Conservation (phyloP, 2,113 vertebrate genomes). For the Struthidea cinerea region DNA sequence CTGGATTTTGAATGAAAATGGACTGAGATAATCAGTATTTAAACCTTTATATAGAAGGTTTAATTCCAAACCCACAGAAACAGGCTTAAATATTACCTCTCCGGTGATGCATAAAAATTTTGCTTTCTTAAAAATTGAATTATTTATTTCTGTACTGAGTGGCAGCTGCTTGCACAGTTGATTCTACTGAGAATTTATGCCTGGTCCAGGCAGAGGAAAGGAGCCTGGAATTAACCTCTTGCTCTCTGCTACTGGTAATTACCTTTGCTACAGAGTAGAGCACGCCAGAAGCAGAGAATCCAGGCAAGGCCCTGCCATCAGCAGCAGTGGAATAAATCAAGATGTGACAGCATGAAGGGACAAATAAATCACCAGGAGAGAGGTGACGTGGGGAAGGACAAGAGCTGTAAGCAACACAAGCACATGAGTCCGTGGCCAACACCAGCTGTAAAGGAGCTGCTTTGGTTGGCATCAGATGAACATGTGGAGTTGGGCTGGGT, state of each 20-base stretch:
- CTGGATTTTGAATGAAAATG: not conserved
- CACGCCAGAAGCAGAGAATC: not conserved
- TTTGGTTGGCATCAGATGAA: not conserved
- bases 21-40: not conserved
- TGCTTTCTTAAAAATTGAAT: not conserved
- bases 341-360: not conserved
- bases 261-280: not conserved
- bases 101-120: not conserved
- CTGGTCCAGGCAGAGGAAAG: not conserved
- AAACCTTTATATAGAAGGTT: not conserved
- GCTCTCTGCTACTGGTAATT: slow-evolving; percentile 23
- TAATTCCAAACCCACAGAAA: not conserved
- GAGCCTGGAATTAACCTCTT: slow-evolving; percentile 14
- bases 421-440: not conserved
- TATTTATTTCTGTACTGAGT: not conserved
- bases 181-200: not conserved
- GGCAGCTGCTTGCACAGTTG: not conserved
- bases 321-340: not conserved
- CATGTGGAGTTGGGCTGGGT: not conserved
- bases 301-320: not conserved
- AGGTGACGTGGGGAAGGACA: not conserved
- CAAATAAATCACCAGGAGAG: not conserved
- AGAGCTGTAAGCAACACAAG: not conserved
- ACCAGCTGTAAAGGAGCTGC: not conserved
- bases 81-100: not conserved